Evolutionary conservation across 2,113 vertebrate genomes (phyloP).

Genomic region (Pelecanoides urinatrix): DNA sequence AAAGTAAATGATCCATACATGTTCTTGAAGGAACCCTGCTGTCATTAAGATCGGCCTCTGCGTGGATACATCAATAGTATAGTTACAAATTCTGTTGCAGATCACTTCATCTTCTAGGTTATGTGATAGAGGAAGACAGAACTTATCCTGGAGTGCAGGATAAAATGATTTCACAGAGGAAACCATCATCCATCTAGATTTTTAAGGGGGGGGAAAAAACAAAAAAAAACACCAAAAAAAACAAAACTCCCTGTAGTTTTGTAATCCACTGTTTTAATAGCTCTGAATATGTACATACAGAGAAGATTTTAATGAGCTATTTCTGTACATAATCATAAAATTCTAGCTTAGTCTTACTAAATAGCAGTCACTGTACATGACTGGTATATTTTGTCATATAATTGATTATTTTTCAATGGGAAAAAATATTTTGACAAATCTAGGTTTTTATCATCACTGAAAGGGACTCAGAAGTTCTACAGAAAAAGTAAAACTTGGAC

Average conservation of each 20-base stretch:
- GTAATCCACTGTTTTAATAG: neutral
- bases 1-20: conserved; percentile 25
- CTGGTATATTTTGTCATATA: neutral
- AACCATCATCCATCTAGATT: neutral
- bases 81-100: conserved; percentile 37
- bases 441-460: neutral
- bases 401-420: neutral
- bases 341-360: neutral
- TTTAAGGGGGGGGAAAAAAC: neutral
- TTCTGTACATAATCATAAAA: neutral
- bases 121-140: neutral
- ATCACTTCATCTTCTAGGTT: conserved; percentile 45
- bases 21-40: conserved; percentile 18
- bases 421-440: neutral
- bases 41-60: conserved; percentile 11
- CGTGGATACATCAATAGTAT: conserved; percentile 26
- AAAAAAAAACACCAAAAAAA: neutral
- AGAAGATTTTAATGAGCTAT: neutral
- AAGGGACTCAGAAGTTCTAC: neutral
- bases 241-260: neutral
- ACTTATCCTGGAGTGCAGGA: neutral
- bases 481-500: neutral
- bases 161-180: neutral
- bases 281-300: neutral
- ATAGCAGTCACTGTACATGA: neutral